These are phyloP conservation scores for Cetonia aurata DNA, from an alignment of 2,888 invertebrate genomes.

Conservation along the genomic window DNA sequence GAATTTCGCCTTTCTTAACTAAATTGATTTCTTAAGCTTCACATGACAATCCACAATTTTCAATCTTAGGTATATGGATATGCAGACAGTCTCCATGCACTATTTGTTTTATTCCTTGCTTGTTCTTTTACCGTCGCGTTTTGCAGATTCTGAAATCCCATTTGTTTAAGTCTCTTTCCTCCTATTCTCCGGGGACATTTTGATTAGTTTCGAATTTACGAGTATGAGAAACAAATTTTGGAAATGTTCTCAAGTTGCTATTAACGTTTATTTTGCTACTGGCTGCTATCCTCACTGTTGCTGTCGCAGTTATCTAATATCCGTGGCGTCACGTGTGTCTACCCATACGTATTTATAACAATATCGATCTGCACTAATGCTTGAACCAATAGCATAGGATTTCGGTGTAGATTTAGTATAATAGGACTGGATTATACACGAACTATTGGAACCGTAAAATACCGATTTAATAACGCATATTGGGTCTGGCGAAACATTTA, in stretches of 20 bases:
- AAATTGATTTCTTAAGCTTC: too few relatives aligned
- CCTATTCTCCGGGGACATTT: constrained; percentile 24
- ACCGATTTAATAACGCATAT: constrained; percentile 42
- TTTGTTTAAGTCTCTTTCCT: constrained; percentile 21
- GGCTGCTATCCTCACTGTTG: constrained; percentile 10
- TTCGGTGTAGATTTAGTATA: constrained; percentile 52
- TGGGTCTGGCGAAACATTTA: constrained; percentile 46
- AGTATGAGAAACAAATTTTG: constrained; percentile 13
- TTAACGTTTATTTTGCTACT: not conserved
- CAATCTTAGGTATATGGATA: too few relatives aligned
- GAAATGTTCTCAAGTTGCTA: not conserved
- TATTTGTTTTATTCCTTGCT: constrained; percentile 18
- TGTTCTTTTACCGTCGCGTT: constrained; percentile 13
- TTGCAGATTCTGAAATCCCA: not conserved
- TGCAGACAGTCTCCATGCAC: not conserved
- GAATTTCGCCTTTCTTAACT: too few relatives aligned
- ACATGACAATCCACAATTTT: too few relatives aligned
- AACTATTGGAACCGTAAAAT: constrained; percentile 47
- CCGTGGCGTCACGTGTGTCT: constrained; percentile 50
- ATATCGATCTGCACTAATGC: constrained; percentile 54
- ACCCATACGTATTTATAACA: constrained; percentile 46
- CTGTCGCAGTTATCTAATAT: constrained; percentile 32
- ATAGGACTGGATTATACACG: constrained; percentile 50
- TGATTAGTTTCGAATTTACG: constrained; percentile 43
- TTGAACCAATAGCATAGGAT: constrained; percentile 52